A percentile compares a stretch with the other conserved stretches of the same genome.
Conservation (phyloP, 2,113 vertebrate species). For the Hoplias malabaricus region DNA sequence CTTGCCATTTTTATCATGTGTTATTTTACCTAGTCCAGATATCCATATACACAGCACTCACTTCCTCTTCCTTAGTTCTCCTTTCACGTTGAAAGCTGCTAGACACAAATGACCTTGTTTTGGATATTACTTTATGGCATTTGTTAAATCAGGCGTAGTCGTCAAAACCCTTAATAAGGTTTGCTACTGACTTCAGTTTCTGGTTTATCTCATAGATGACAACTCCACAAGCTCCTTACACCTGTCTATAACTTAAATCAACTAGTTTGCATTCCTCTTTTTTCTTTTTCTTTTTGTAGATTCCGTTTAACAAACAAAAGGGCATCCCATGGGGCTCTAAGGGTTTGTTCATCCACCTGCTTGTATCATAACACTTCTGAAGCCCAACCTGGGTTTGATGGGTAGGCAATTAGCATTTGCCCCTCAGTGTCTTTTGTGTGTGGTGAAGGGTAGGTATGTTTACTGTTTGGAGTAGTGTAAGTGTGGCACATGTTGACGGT, state of each 20-base stretch:
- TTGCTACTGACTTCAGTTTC: neutral
- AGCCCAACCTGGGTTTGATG: slow-evolving; percentile 30
- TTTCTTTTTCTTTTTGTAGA: no score
- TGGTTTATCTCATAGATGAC: neutral
- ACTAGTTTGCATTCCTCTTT: no score
- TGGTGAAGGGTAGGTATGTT: slow-evolving; percentile 43
- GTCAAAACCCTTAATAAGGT: no score
- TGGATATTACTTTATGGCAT: neutral
- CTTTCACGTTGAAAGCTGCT: no score
- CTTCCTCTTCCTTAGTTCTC: neutral
- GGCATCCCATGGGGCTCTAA: no score
- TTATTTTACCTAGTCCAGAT: neutral
- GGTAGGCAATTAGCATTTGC: slow-evolving; percentile 40
- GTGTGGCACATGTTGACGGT: slow-evolving; percentile 35
- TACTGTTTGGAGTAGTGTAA: slow-evolving; percentile 44
- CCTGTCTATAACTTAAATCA: no score
- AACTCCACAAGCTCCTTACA: neutral
- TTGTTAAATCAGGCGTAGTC: no score
- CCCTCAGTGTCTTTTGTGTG: slow-evolving; percentile 40
- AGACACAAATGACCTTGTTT: neutral
- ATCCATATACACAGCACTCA: neutral
- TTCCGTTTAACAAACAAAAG: no score
- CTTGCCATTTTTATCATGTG: neutral
- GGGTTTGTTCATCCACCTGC: no score
- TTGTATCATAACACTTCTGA: neutral